These are phyloP conservation scores for Leptodirus hochenwartii DNA, from an alignment of 2,888 invertebrate species.

Conservation along the genomic window DNA sequence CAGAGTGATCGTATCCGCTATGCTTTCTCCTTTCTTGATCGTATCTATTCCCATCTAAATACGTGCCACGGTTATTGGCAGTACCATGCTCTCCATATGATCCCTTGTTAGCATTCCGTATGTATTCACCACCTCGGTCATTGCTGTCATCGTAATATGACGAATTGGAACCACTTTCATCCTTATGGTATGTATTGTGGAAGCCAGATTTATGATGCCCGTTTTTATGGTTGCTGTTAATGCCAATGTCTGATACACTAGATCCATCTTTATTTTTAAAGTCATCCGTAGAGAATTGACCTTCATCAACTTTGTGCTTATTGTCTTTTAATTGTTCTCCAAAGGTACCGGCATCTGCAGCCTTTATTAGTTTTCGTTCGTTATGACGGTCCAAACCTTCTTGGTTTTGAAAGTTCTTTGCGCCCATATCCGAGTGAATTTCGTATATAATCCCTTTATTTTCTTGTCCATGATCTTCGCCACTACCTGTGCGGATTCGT, in stretches of 20 bases:
- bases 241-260: slow-evolving; percentile 17
- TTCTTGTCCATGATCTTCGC: slow-evolving; percentile 4
- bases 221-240: slow-evolving; percentile 36
- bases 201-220: slow-evolving; percentile 52
- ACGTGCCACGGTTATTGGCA: no score
- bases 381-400: slow-evolving; percentile 22
- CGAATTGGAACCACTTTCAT: slow-evolving; percentile 48
- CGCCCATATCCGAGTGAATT: slow-evolving; percentile 14
- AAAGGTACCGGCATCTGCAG: slow-evolving; percentile 20
- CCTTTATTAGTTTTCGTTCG: slow-evolving; percentile 18
- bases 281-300: slow-evolving; percentile 19
- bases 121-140: slow-evolving; percentile 26
- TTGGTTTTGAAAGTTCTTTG: slow-evolving; percentile 20
- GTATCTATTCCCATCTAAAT: no score
- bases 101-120: slow-evolving; percentile 20
- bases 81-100: no score
- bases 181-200: slow-evolving; percentile 49
- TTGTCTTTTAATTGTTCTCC: slow-evolving; percentile 18
- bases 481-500: slow-evolving; percentile 9
- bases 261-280: slow-evolving; percentile 21
- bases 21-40: no score
- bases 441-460: slow-evolving; percentile 14
- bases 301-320: slow-evolving; percentile 19
- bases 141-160: slow-evolving; percentile 46
- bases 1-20: no score